Base-by-base conservation (phyloP, 2,888 invertebrate genomes). In the Eupithecia inturbata region DNA sequence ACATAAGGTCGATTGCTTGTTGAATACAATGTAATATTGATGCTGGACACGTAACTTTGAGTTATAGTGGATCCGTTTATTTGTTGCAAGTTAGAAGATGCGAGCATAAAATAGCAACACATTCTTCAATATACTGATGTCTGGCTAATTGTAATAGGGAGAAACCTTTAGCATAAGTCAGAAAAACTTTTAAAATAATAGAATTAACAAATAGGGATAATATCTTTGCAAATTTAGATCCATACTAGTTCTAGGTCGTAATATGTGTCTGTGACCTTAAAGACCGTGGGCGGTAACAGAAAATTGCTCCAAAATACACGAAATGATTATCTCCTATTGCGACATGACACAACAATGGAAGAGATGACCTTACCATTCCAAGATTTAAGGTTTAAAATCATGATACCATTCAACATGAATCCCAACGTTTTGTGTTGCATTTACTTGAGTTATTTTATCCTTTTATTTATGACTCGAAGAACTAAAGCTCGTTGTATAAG, bases 271-370 rank as follows among this genome's bases (percentile, higher is more conserved):
- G 60, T 74, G 77, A 77, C 78, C 77, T 73, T 78, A 79, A 71
- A 79, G 79, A 78, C 81, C 84, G 90, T 91, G 87, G 89, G 90
- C 89, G 88, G 89, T 84, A 81, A 78, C 83, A 84, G 84, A 84
- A 89, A 91, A 91, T 91, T 90, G 88, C 89, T 90, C 91, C 88
- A 90, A 91, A 92, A 92, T 87, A 89, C 88, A 92, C 89, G 87
- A 90, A 90, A 89, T 89, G 84, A 89, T 92, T 89, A 91, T 91
- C 88, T 91, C 89, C 89, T 91, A 91, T 88, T 88, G 87, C 88
- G 80, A 85, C 89, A 87, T 88, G 91, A 88, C 90, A 89, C 88
- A 89, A 93, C 91, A 92, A 93, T 92, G 89, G 89, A 81, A 77
- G 82, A 88, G 88, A 89, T 91, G 92, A 90, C 92, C 93, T 93